Base-by-base conservation (phyloP, 1,140 invertebrate genomes). In the Neodiprion virginianus region DNA sequence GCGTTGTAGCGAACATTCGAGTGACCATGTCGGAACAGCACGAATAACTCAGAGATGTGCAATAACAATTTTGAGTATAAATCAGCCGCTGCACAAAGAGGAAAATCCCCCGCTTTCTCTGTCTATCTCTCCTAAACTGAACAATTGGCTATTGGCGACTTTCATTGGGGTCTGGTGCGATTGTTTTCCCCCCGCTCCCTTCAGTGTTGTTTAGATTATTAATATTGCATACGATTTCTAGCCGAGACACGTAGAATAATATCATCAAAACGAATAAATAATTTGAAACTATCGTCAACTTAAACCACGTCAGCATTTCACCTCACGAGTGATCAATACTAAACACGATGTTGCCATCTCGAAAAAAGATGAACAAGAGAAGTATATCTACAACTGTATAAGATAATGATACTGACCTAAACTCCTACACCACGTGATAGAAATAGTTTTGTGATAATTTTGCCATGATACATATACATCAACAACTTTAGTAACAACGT, bases 111-210 rank as follows among this genome's bases (percentile, higher is more conserved):
- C 17, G 17, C 17, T 21, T 21, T 21, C 17, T 21, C 17, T 21
- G 17, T 21, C 17, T 21, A 21, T 21, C 17, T 12, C 17, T 47
- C 14, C 14, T 8, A 17, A n/a, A 71, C 12, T 23, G 10, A 23
- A 80, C 75, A 86, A 85, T 88, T 86, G 82, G 81, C 82, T 84
- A 86, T 86, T 83, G 83, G 79, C 81, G 80, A 84, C 82, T 87
- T 86, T 87, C 86, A 88, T 79, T 87, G 85, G 85, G 85, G 85
- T 88, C 86, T 86, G 86, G 86, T 88, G 80, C 84, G 85, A 87
- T 84, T 87, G 84, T 87, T 80, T 81, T 85, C 82, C 85, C 83
- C 74, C 83, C 80, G 85, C 80, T 84, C 79, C 82, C 81, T 83
- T 87, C 80, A 80, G 77, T 86, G 82, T 86, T 83, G 79, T 72